Conservation (phyloP, 2,113 vertebrate species). For the Sander vitreus region DNA sequence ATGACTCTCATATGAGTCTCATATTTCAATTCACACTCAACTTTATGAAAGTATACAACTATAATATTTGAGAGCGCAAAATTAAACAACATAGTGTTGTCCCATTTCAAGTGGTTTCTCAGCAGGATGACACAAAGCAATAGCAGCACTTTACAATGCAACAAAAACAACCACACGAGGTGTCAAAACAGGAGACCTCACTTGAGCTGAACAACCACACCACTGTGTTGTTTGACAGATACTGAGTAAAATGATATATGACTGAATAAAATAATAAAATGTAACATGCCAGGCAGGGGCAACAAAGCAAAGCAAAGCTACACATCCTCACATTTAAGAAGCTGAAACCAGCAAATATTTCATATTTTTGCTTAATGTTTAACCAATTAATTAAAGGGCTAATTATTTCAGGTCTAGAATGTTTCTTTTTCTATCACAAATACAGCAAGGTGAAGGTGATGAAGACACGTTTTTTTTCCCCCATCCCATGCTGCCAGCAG, state of each 20-base stretch:
- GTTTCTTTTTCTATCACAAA: neutral
- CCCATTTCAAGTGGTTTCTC: constrained; percentile 43
- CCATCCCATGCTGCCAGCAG: constrained; percentile 4
- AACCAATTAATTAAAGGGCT: neutral
- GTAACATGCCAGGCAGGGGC: no score
- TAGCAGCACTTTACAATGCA: neutral
- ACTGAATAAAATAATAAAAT: neutral
- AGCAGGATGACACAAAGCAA: constrained; percentile 34
- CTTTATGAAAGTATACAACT: constrained; percentile 45
- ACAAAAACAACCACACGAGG: constrained; percentile 23
- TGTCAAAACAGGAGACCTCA: constrained; percentile 26
- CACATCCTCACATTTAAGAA: neutral
- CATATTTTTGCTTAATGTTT: neutral
- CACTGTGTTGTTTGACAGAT: constrained; percentile 28
- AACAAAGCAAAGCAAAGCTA: neutral
- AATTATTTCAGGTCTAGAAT: neutral
- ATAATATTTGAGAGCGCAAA: constrained; percentile 21
- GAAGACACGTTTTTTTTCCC: neutral
- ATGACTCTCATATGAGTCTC: constrained; percentile 13
- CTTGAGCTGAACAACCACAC: constrained; percentile 32
- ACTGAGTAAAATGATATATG: constrained; percentile 4
- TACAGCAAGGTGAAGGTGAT: neutral
- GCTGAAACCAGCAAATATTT: neutral
- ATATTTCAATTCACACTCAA: constrained; percentile 39
- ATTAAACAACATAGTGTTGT: constrained; percentile 39